Base-by-base conservation (phyloP, 1,140 invertebrate species). In the Acarapis woodi region DNA sequence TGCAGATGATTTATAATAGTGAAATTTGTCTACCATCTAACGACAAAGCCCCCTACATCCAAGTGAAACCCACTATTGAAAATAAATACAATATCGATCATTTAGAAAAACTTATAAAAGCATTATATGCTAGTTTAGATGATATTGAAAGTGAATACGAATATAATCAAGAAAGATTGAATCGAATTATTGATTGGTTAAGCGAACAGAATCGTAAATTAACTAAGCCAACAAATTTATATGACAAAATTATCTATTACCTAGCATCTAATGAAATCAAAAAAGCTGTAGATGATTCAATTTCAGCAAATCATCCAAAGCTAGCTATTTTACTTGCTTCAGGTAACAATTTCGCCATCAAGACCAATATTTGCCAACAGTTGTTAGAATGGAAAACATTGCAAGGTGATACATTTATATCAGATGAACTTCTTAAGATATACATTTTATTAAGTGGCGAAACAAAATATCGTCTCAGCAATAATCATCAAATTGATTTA, bases 141-240 rank as follows among this genome's bases (percentile, higher is more conserved):
- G 32, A 38, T 22, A 2, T 8, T 3, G 12, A 14, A 21, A 25
- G 19, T 5, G 12, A 31, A 20, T 44, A 42, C 32, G 32, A 18
- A 0, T 19, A 32, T 28, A 21, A 43, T 3, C 30, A 42, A 24
- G 40, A 42, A 19, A 21, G 43, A 14, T 10, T 42, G 1, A 33
- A 30, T 23, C 31, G 28, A 18, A 37, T 42, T n/a, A 25, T 37
- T 8, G 37, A 39, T 15, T 44, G 43, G 43, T 25, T 44, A 16
- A 32, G 15, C 23, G 20, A 28, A 3, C 10, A 20, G 2, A 44
- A 44, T 16, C 28, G 31, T 23, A 23, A 9, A 3, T 14, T 39
- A 2, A 28, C 29, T 10, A 23, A 32, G 4, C 43, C 43, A 1
- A 29, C 29, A 22, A 43, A 35, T 14, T 12, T 22, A 10, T 35